phyloP scores from a whole-genome alignment of 2,888 invertebrate species.

The Euproctis similis region DNA sequence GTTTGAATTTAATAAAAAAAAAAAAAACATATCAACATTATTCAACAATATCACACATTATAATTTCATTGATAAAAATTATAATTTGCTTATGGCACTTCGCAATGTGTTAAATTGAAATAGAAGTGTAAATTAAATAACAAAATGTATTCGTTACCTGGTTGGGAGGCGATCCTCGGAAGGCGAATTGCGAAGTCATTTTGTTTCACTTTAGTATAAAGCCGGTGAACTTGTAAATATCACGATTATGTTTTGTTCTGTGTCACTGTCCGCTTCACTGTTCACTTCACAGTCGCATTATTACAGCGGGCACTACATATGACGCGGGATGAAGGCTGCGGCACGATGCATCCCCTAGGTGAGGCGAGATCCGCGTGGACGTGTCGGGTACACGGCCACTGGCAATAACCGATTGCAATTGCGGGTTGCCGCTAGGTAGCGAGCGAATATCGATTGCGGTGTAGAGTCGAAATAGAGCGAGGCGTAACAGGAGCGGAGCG shows the following conservation, averaged over 20 bases:
- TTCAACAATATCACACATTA: no score
- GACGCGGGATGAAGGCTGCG: constrained; percentile 23
- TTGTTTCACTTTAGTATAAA: constrained; percentile 50
- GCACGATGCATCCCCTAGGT: constrained; percentile 31
- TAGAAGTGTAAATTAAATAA: no score
- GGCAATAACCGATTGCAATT: constrained; percentile 23
- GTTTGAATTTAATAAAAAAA: no score
- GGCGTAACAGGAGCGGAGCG: constrained; percentile 53
- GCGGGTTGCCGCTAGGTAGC: constrained; percentile 38
- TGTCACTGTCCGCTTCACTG: constrained; percentile 65
- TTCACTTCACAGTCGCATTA: constrained; percentile 69
- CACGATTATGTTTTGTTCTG: constrained; percentile 43
- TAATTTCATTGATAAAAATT: no score
- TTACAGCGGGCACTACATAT: constrained; percentile 36
- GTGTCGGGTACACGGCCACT: constrained; percentile 42
- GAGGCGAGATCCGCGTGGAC: constrained; percentile 22
- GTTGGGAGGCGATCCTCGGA: constrained; percentile 71
- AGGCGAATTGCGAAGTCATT: constrained; percentile 74
- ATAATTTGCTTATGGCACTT: no score
- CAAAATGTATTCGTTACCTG: no score
- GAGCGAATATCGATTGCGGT: constrained; percentile 52
- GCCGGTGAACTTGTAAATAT: constrained; percentile 41
- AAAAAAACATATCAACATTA: no score
- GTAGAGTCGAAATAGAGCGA: constrained; percentile 33
- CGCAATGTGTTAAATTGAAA: no score